Conservation (phyloP, 1,140 invertebrate species). For the Aphis gossypii region DNA sequence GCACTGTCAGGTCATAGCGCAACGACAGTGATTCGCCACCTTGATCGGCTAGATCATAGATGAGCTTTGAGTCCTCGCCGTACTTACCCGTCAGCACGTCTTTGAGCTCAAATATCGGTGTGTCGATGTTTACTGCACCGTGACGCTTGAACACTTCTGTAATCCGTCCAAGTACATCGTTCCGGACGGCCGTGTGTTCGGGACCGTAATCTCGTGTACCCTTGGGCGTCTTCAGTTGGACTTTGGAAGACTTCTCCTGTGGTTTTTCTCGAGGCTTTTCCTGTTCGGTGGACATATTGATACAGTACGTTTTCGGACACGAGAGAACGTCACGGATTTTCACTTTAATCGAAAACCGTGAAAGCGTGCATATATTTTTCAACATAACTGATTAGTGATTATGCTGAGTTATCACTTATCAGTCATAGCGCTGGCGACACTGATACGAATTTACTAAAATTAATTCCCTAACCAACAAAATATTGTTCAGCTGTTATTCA, state of each 20-base stretch:
- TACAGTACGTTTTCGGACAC: no score
- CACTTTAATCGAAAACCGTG: background rate
- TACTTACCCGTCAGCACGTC: constrained; percentile 99
- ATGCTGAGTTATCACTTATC: background rate
- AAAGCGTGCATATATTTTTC: background rate
- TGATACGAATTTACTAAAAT: background rate
- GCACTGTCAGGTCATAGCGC: constrained; percentile 91
- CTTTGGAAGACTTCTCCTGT: background rate
- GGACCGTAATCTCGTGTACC: constrained; percentile 96
- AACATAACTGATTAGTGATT: background rate
- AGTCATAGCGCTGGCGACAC: background rate
- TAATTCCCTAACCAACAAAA: background rate
- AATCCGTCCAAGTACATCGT: constrained; percentile 89
- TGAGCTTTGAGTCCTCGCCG: constrained; percentile 98
- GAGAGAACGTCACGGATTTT: no score
- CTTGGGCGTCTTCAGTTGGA: constrained; percentile 84
- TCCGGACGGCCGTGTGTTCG: constrained; percentile 90
- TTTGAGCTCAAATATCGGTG: constrained; percentile 98
- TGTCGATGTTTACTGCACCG: constrained; percentile 98
- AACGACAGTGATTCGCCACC: constrained; percentile 94
- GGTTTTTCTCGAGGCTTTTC: background rate
- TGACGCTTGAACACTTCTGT: constrained; percentile 92
- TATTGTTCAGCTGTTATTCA: background rate
- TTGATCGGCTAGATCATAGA: constrained; percentile 98
- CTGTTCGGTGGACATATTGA: background rate